These are phyloP conservation scores for Netelia melanura DNA, from an alignment of 2,888 invertebrate species.

Conservation along the genomic window DNA sequence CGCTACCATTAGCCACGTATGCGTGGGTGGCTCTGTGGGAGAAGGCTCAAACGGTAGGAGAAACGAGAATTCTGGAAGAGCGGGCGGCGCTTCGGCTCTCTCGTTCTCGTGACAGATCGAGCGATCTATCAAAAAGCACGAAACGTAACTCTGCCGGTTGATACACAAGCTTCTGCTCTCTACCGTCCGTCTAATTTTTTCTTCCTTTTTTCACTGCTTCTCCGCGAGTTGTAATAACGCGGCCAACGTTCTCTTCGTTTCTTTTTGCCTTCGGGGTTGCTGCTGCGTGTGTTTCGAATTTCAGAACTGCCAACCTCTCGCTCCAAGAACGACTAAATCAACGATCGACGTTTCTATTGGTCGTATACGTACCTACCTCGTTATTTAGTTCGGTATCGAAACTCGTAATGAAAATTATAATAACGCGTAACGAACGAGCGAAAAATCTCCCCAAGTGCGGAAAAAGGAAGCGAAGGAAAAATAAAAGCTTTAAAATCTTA, in stretches of 20 bases:
- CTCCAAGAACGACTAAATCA: too few relatives aligned
- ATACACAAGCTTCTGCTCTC: slow-evolving; percentile 51
- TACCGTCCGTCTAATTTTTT: background rate
- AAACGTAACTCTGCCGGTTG: slow-evolving; percentile 51
- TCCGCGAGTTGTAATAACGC: background rate
- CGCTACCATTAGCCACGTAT: background rate
- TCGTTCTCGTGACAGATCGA: slow-evolving; percentile 67
- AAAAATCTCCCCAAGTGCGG: slow-evolving; percentile 2
- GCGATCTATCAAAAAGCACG: slow-evolving; percentile 69
- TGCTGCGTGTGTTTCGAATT: background rate
- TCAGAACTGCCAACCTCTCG: too few relatives aligned
- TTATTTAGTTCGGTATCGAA: too few relatives aligned
- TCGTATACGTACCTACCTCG: too few relatives aligned
- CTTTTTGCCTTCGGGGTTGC: background rate
- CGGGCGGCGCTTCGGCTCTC: slow-evolving; percentile 9
- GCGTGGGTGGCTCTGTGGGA: too few relatives aligned
- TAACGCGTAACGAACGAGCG: background rate
- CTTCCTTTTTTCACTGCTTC: background rate
- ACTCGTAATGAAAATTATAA: too few relatives aligned
- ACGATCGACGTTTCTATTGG: too few relatives aligned
- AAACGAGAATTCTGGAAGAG: slow-evolving; percentile 6
- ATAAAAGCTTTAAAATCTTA: background rate
- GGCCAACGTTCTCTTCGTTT: background rate
- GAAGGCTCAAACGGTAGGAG: slow-evolving; percentile 13
- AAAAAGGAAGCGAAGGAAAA: slow-evolving; percentile 6